Conservation (phyloP, 2,113 vertebrate species). For the Sclerurus mexicanus region DNA sequence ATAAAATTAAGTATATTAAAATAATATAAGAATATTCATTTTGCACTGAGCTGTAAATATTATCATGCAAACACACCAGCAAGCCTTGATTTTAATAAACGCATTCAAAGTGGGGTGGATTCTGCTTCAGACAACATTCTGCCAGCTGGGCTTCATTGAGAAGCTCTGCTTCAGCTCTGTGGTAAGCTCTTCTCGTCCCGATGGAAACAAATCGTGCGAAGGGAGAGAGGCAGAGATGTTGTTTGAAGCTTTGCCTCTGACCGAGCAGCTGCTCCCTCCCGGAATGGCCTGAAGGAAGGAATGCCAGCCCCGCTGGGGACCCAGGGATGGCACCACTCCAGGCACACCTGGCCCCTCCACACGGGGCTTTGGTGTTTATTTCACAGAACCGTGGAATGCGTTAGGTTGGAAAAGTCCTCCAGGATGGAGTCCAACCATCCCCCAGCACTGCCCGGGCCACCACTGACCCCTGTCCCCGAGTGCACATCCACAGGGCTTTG, state of each 20-base stretch:
- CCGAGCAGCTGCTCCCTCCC: neutral
- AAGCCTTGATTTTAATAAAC: neutral
- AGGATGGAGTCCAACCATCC: neutral
- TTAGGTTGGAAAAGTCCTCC: neutral
- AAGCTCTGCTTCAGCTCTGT: neutral
- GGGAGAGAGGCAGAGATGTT: neutral
- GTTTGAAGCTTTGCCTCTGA: neutral
- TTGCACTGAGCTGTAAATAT: neutral
- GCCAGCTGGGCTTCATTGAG: neutral
- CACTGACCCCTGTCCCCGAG: neutral
- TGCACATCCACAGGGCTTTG: neutral
- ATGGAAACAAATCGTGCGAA: neutral
- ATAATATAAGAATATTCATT: neutral
- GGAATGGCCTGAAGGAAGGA: fast-evolving
- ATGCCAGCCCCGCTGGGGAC: neutral
- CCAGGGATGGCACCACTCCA: neutral
- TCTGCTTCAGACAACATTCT: neutral
- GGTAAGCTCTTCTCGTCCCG: neutral
- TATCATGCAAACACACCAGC: neutral
- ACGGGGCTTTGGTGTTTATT: neutral
- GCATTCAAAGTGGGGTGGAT: neutral
- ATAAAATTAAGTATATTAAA: neutral
- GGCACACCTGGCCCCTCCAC: neutral
- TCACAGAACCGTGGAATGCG: fast-evolving
- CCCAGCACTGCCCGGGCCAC: neutral